A percentile compares a stretch with the other conserved stretches of the same genome.
These are phyloP conservation scores for Neelides sp. DNA, from an alignment of 1,140 invertebrate genomes.

Conservation along the genomic window DNA sequence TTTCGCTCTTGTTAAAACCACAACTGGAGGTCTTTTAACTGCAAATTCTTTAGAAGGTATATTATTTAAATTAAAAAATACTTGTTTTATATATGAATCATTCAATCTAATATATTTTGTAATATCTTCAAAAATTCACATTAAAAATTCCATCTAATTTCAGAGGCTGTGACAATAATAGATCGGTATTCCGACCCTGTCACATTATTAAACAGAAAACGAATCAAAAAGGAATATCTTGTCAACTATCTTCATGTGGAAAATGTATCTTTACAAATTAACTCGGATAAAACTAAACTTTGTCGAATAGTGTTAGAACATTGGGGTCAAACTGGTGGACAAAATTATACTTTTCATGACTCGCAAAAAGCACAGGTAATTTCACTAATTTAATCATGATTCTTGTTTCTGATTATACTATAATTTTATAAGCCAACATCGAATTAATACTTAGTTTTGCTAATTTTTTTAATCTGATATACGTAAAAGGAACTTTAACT, in stretches of 20 bases:
- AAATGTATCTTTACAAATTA: conserved; percentile 1
- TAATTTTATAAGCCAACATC: too few species aligned
- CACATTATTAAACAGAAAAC: conserved; percentile 9
- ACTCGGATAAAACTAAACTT: conserved; percentile 2
- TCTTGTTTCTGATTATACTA: too few species aligned
- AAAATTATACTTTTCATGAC: conserved; percentile 24
- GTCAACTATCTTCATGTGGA: conserved; percentile 1
- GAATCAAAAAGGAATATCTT: conserved; percentile 10
- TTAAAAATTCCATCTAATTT: neutral
- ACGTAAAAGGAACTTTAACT: too few species aligned
- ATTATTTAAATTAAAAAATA: neutral
- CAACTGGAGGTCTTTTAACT: conserved; percentile 10
- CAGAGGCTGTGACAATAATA: conserved; percentile 13
- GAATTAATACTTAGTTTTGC: too few species aligned
- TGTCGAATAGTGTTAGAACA: neutral
- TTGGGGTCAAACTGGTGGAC: conserved; percentile 30
- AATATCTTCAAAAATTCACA: neutral
- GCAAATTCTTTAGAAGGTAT: conserved; percentile 6
- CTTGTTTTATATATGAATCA: neutral
- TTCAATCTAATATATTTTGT: neutral
- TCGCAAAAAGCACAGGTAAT: too few species aligned
- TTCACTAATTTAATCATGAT: too few species aligned
- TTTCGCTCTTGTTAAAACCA: conserved; percentile 9
- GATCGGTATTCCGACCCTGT: conserved; percentile 10
- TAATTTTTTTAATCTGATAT: too few species aligned